phyloP scores from a whole-genome alignment of 2,888 invertebrate species.

The Lochmaea capreae region DNA sequence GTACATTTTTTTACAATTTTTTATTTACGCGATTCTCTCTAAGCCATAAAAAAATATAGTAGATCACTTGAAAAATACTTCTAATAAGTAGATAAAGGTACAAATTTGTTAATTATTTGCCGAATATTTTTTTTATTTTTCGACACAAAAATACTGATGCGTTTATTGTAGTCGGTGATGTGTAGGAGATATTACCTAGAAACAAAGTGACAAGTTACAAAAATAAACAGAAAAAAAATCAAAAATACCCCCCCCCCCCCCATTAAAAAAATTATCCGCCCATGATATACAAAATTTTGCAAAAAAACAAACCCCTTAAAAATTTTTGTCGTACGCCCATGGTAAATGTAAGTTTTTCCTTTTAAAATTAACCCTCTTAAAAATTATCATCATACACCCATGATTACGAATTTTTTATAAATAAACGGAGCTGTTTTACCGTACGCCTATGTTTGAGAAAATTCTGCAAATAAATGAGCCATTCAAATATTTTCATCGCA shows the following conservation, averaged over 20 bases:
- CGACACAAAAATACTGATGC: constrained; percentile 12
- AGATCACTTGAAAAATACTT: constrained; percentile 2
- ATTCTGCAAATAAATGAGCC: too few species aligned
- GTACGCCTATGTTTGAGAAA: too few species aligned
- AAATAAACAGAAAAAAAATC: not conserved
- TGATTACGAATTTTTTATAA: too few species aligned
- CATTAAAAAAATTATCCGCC: not conserved
- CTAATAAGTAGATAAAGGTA: constrained; percentile 12
- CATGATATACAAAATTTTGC: too few species aligned
- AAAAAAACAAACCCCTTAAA: too few species aligned
- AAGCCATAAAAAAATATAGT: constrained; percentile 11
- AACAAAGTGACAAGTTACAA: not conserved
- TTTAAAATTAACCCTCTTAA: too few species aligned
- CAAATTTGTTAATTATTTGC: not conserved
- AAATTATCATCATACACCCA: too few species aligned
- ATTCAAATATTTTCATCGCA: too few species aligned
- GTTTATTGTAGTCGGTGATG: not conserved
- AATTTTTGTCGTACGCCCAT: too few species aligned
- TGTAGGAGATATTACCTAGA: not conserved
- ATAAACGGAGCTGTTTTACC: too few species aligned
- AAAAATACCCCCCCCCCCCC: too few species aligned
- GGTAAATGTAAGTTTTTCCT: too few species aligned
- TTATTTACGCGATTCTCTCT: not conserved
- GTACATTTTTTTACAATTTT: not conserved
- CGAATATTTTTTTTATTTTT: not conserved